A percentile compares a stretch with the other conserved stretches of the same genome.
Conservation (phyloP, 2,113 vertebrate genomes). For the Ploceus nigricollis region DNA sequence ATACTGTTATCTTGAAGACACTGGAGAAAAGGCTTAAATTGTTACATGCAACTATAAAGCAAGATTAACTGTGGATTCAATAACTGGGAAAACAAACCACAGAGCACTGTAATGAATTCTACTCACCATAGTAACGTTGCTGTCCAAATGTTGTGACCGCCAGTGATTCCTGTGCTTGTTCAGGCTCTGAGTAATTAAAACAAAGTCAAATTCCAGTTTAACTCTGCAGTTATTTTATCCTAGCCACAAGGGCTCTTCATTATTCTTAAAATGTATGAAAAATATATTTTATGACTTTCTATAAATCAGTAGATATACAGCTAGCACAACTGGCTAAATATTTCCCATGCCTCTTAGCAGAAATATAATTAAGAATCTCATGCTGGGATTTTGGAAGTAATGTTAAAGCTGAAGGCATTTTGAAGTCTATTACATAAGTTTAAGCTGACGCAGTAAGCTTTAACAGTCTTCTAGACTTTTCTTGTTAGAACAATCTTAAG, state of each 20-base stretch:
- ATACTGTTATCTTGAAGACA: neutral
- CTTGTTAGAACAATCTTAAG: neutral
- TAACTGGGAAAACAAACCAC: neutral
- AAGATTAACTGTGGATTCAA: neutral
- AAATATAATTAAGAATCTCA: neutral
- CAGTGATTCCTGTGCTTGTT: conserved; percentile 88
- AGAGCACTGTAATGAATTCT: neutral
- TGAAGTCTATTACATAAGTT: neutral
- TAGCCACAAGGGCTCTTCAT: neutral
- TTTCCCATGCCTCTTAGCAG: neutral
- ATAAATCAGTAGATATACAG: neutral
- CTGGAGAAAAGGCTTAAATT: neutral
- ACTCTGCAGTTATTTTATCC: neutral
- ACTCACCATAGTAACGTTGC: conserved; percentile 90
- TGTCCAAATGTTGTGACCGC: conserved; percentile 87
- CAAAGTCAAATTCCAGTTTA: conserved; percentile 3
- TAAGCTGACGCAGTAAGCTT: neutral
- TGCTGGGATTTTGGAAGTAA: neutral
- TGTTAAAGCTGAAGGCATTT: neutral
- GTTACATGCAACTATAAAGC: neutral
- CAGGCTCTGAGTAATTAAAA: conserved; percentile 81
- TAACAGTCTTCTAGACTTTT: neutral
- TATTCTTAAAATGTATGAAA: neutral
- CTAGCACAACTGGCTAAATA: neutral
- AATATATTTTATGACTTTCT: neutral